These are phyloP conservation scores for Psophia crepitans DNA, from an alignment of 2,113 vertebrate genomes.

Conservation along the genomic window DNA sequence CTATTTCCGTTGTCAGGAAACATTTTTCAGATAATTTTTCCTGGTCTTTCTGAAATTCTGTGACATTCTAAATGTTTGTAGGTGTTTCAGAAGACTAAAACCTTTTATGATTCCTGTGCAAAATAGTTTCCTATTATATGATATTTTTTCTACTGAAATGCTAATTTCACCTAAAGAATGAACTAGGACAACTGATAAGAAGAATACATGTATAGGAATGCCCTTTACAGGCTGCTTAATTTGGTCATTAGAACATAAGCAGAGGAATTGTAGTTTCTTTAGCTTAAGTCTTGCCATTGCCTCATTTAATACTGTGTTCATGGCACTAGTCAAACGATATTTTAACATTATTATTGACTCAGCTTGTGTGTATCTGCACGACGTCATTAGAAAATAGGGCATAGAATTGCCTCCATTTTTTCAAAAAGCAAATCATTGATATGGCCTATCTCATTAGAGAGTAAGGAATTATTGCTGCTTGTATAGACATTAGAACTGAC, in stretches of 20 bases:
- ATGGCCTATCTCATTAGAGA: not conserved
- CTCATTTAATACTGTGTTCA: not conserved
- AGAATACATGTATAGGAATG: not conserved
- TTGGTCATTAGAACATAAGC: not conserved
- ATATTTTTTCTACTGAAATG: not conserved
- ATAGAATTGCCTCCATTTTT: not conserved
- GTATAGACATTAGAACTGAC: not conserved
- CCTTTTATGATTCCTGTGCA: not conserved
- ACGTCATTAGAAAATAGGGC: not conserved
- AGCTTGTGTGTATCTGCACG: not conserved
- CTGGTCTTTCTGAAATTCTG: not conserved
- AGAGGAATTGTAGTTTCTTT: not conserved
- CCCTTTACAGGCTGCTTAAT: not conserved
- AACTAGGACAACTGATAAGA: not conserved
- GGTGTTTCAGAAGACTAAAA: not conserved
- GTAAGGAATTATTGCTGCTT: not conserved
- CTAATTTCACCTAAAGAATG: not conserved
- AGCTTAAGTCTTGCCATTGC: not conserved
- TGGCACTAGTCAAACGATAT: not conserved
- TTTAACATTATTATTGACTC: not conserved
- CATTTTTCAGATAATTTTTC: not conserved
- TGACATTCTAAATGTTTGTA: not conserved
- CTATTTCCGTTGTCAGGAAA: not conserved
- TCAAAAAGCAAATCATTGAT: not conserved
- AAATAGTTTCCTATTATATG: not conserved